These are phyloP conservation scores for Bergia sp. DNA, from an alignment of 92 coral and sea anemone species.

Conservation along the genomic window DNA sequence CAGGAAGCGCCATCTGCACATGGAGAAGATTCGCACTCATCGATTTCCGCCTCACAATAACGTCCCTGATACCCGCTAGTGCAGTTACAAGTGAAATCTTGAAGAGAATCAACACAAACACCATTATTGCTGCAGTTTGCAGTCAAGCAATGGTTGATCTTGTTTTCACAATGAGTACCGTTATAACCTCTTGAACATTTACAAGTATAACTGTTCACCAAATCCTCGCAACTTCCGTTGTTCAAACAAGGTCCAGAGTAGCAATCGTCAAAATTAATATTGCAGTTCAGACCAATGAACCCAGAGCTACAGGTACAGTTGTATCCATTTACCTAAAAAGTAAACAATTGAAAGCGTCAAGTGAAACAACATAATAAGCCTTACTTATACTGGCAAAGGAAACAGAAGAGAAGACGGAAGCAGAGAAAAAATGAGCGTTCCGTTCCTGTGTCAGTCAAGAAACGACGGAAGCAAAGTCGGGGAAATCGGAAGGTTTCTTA, in stretches of 20 bases:
- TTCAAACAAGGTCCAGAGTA: conserved; percentile 51
- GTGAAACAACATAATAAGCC: too few species aligned
- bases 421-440: too few species aligned
- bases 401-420: too few species aligned
- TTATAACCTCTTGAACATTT: conserved; percentile 51
- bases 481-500: too few species aligned
- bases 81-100: conserved; percentile 59
- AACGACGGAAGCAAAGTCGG: too few species aligned
- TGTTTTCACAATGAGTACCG: conserved; percentile 53
- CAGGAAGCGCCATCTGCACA: conserved; percentile 68
- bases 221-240: conserved; percentile 53
- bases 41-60: conserved; percentile 52
- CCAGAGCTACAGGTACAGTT: conserved; percentile 36
- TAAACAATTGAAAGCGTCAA: too few species aligned
- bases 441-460: too few species aligned
- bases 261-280: conserved; percentile 61
- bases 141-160: conserved; percentile 45
- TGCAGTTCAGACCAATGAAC: conserved; percentile 56
- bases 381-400: too few species aligned
- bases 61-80: conserved; percentile 53
- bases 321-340: conserved; percentile 32
- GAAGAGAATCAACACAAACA: conserved; percentile 48
- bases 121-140: conserved; percentile 59
- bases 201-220: conserved; percentile 56
- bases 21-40: conserved; percentile 56